Evolutionary conservation across 2,113 vertebrate genomes (phyloP).

Genomic region (Pelecanus crispus): DNA sequence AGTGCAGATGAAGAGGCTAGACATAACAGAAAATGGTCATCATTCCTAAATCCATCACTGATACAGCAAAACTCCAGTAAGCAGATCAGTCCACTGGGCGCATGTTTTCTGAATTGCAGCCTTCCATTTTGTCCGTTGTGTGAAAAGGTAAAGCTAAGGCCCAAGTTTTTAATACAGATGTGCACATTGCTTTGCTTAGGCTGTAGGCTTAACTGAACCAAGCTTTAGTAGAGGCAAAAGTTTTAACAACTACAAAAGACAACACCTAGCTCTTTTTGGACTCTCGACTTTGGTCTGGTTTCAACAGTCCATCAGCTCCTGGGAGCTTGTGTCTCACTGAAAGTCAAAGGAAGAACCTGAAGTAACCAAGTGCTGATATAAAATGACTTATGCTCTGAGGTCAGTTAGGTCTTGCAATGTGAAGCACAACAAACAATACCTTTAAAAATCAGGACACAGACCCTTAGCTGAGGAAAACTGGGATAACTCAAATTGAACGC

Average conservation of each 20-base stretch:
- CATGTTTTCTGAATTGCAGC: background rate
- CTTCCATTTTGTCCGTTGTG: fast-evolving
- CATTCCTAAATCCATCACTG: background rate
- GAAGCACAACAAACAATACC: background rate
- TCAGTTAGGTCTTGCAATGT: background rate
- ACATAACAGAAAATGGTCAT: background rate
- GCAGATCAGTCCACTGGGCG: background rate
- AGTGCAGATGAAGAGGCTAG: background rate
- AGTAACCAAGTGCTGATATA: background rate
- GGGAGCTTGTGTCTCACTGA: background rate
- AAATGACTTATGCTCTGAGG: background rate
- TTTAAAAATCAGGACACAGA: background rate
- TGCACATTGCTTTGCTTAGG: background rate
- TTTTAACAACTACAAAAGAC: background rate
- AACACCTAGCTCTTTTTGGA: background rate
- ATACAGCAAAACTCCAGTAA: background rate
- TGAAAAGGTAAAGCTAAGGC: background rate
- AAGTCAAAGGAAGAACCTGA: background rate
- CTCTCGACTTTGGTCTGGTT: background rate
- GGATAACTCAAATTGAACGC: background rate
- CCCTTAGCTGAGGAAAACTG: background rate
- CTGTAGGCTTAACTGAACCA: background rate
- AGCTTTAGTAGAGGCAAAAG: background rate
- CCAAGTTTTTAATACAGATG: background rate
- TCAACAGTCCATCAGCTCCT: background rate